Percentiles rank a stretch among this genome's conserved stretches.
Evolutionary conservation across 1,140 invertebrate species (phyloP).

Genomic region (Eulimnadia texana): DNA sequence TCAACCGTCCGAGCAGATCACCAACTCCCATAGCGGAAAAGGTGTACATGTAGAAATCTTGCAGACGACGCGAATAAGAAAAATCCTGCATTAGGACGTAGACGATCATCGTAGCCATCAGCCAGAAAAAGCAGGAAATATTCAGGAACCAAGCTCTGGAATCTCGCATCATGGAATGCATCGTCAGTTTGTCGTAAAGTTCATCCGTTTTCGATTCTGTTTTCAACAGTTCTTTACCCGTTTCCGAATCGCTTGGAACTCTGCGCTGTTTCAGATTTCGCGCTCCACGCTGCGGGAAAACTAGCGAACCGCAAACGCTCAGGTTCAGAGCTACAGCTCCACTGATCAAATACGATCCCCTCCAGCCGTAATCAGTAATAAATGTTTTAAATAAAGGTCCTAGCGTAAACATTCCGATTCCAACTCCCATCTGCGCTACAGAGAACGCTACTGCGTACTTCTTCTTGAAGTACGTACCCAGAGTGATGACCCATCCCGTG

Average conservation of each 20-base stretch:
- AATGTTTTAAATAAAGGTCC: slow-evolving; percentile 24
- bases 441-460: slow-evolving; percentile 36
- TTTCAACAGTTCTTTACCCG: slow-evolving; percentile 6
- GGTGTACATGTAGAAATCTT: slow-evolving; percentile 15
- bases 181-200: not conserved
- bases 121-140: slow-evolving; percentile 19
- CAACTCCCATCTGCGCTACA: slow-evolving; percentile 37
- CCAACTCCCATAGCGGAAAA: slow-evolving; percentile 17
- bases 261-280: not conserved
- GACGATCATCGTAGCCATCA: slow-evolving; percentile 19
- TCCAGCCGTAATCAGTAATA: slow-evolving; percentile 34
- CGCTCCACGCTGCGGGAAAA: slow-evolving; percentile 19
- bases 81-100: slow-evolving; percentile 22
- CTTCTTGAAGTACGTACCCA: slow-evolving; percentile 37
- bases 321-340: slow-evolving; percentile 32
- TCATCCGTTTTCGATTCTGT: slow-evolving; percentile 13
- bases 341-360: slow-evolving; percentile 33
- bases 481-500: slow-evolving; percentile 36
- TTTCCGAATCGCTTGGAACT: not conserved
- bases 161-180: slow-evolving; percentile 12
- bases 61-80: slow-evolving; percentile 9
- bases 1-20: slow-evolving; percentile 18
- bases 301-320: slow-evolving; percentile 20
- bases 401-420: slow-evolving; percentile 27
- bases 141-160: slow-evolving; percentile 19